phyloP scores from a whole-genome alignment of 1,140 invertebrate genomes.

The Oreohelix idahoensis region DNA sequence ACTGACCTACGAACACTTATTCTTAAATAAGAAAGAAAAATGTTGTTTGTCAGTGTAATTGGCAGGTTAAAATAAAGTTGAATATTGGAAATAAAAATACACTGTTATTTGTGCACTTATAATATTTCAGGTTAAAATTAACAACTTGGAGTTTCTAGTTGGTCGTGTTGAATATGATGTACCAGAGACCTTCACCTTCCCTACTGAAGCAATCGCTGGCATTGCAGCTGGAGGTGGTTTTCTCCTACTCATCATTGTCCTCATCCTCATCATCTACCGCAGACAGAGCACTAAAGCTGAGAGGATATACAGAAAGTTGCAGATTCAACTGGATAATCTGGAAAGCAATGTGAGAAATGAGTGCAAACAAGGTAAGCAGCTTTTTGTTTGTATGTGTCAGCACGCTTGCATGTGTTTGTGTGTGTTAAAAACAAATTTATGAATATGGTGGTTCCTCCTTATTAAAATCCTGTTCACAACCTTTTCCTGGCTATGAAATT shows the following conservation, averaged over 20 bases:
- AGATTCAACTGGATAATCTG: slow-evolving; percentile 99
- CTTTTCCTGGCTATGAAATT: too few species aligned
- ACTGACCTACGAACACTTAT: too few species aligned
- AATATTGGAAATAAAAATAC: too few species aligned
- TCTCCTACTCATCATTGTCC: slow-evolving; percentile 86
- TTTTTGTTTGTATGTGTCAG: too few species aligned
- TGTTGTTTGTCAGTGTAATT: too few species aligned
- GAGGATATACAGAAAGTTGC: slow-evolving; percentile 95
- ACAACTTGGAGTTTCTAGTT: slow-evolving; percentile 89
- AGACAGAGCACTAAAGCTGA: slow-evolving; percentile 95
- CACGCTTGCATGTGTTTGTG: too few species aligned
- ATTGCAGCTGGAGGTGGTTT: slow-evolving; percentile 81
- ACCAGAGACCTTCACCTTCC: slow-evolving; percentile 86
- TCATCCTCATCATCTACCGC: slow-evolving; percentile 89
- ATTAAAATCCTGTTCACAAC: too few species aligned
- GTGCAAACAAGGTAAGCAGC: slow-evolving; percentile 88
- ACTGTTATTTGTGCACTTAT: too few species aligned
- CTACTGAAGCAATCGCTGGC: slow-evolving; percentile 72
- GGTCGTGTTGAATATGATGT: slow-evolving; percentile 90
- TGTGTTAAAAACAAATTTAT: too few species aligned
- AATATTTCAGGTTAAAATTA: slow-evolving; percentile 81
- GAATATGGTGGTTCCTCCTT: too few species aligned
- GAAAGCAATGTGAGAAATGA: slow-evolving; percentile 98
- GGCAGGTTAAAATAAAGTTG: too few species aligned
- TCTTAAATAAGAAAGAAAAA: too few species aligned